Percentiles rank a stretch among this genome's conserved stretches.
phyloP scores from a whole-genome alignment of 2,888 invertebrate genomes.

The Phyllotreta cruciferae region DNA sequence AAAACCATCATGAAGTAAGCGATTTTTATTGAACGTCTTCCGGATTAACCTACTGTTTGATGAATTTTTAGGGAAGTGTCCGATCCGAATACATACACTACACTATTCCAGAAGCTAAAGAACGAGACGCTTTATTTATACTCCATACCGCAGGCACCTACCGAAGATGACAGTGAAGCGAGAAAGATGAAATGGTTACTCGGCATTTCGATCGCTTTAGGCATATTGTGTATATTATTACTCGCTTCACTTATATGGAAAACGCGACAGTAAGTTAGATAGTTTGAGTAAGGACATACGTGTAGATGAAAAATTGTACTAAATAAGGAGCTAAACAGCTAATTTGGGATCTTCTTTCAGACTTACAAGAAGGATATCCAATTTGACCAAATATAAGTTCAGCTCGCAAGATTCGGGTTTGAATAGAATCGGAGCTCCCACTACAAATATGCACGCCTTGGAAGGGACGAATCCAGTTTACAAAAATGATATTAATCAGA shows the following conservation, averaged over 20 bases:
- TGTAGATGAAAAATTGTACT: too few relatives aligned
- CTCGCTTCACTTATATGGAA: conserved; percentile 65
- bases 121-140: conserved; percentile 13
- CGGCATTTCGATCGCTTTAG: conserved; percentile 63
- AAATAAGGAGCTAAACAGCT: too few relatives aligned
- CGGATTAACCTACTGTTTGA: too few relatives aligned
- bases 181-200: conserved; percentile 64
- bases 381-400: conserved; percentile 69
- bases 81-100: conserved; percentile 40
- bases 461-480: conserved; percentile 77
- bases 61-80: not conserved
- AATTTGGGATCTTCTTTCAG: conserved; percentile 55
- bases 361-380: conserved; percentile 67
- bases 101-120: conserved; percentile 42
- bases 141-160: conserved; percentile 18
- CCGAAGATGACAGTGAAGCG: conserved; percentile 57
- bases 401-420: conserved; percentile 69
- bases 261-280: conserved; percentile 63
- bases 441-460: conserved; percentile 73
- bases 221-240: conserved; percentile 63
- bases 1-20: conserved; percentile 64
- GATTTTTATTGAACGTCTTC: not conserved
- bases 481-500: conserved; percentile 54
- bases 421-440: conserved; percentile 66
- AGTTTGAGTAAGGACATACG: conserved; percentile 14